These are phyloP conservation scores for Alethe castanea DNA, from an alignment of 2,113 vertebrate genomes.

Conservation along the genomic window DNA sequence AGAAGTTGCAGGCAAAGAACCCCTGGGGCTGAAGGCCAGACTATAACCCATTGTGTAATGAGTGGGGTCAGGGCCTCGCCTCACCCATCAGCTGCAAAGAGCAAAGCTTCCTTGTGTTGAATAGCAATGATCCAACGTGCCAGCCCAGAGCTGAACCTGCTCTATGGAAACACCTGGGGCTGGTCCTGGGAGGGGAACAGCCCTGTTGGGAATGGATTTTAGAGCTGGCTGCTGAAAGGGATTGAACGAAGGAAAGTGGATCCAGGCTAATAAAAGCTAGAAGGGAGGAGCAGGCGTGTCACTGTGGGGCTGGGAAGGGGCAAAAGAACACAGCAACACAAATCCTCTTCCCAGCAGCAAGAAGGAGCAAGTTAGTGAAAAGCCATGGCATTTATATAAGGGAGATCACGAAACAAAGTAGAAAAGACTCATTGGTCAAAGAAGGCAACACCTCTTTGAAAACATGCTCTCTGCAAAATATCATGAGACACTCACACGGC, in stretches of 20 bases:
- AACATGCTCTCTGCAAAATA: too few species aligned
- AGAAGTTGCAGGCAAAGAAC: neutral
- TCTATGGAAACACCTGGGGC: neutral
- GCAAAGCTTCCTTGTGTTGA: neutral
- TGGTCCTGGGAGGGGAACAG: neutral
- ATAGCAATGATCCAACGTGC: neutral
- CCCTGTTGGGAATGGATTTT: neutral
- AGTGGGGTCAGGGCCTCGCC: conserved; percentile 3
- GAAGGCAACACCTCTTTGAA: too few species aligned
- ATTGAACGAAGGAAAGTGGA: neutral
- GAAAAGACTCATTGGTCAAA: too few species aligned
- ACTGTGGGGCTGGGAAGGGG: too few species aligned
- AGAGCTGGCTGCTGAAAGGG: neutral
- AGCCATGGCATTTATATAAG: too few species aligned
- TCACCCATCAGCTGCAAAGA: neutral
- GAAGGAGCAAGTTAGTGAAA: too few species aligned
- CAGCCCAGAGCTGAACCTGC: neutral
- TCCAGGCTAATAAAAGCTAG: neutral
- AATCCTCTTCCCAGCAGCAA: too few species aligned
- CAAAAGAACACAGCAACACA: too few species aligned
- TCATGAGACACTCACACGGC: too few species aligned
- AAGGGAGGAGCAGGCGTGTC: neutral
- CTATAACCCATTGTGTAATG: neutral
- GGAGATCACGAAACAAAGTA: too few species aligned
- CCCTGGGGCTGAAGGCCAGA: neutral